Conservation (phyloP, 2,888 invertebrate genomes). For the Odontocolon sp. region DNA sequence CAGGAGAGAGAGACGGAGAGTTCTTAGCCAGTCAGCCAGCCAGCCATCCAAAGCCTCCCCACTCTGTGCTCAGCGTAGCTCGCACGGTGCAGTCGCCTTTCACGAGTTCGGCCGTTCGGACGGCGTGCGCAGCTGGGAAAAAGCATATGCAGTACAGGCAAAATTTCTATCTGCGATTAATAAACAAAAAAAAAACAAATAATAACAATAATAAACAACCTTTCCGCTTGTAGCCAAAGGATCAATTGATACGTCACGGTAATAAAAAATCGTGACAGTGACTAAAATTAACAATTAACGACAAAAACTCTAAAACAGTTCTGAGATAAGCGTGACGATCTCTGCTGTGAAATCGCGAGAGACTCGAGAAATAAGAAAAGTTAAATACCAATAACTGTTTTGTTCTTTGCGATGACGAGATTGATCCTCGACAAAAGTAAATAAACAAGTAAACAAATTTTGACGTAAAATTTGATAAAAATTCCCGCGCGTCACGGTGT, state of each 20-base stretch:
- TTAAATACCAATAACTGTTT: background rate
- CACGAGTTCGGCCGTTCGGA: conserved; percentile 70
- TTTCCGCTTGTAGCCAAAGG: too few species aligned
- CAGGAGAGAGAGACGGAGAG: conserved; percentile 58
- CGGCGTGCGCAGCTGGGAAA: conserved; percentile 41
- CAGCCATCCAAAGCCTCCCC: conserved; percentile 45
- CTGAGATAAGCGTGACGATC: background rate
- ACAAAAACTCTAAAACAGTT: background rate
- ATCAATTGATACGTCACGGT: too few species aligned
- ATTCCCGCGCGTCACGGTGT: conserved; percentile 50
- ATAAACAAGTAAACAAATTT: background rate
- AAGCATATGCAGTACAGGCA: conserved; percentile 11
- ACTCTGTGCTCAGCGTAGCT: conserved; percentile 50
- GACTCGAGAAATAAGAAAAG: background rate
- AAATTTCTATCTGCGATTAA: background rate
- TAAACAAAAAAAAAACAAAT: background rate
- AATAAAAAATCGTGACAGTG: background rate
- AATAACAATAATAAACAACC: background rate
- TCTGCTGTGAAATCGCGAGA: background rate
- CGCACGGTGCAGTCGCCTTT: conserved; percentile 71
- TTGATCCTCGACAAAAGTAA: background rate
- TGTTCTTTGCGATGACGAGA: background rate
- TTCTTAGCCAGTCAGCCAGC: conserved; percentile 13
- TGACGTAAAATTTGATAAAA: background rate
- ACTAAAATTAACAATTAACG: background rate